These are phyloP conservation scores for Diplodus puntazzo DNA, from an alignment of 2,797 vertebrate genomes.

Conservation along the genomic window DNA sequence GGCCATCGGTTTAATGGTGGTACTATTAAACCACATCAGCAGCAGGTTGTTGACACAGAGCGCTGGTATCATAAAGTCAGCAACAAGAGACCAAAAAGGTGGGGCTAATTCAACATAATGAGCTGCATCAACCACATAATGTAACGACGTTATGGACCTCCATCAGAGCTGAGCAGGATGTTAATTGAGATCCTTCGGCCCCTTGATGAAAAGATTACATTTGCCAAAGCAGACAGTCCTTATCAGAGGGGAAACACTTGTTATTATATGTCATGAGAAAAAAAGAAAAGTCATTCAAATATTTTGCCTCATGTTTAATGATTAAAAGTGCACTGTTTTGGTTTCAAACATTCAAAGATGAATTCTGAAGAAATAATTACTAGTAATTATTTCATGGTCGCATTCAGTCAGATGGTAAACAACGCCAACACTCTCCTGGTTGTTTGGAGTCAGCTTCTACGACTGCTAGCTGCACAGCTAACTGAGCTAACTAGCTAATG, in stretches of 20 bases:
- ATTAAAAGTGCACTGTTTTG: no score
- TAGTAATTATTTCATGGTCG: no score
- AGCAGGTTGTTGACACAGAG: constrained; percentile 8
- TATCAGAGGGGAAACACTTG: constrained; percentile 3
- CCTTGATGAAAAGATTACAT: constrained; percentile 6
- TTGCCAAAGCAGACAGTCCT: neutral
- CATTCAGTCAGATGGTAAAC: no score
- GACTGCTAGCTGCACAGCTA: no score
- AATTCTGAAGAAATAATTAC: no score
- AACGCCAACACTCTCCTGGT: no score
- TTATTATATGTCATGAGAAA: no score
- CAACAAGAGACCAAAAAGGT: constrained; percentile 5
- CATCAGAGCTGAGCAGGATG: constrained; percentile 4
- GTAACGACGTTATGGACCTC: constrained; percentile 12
- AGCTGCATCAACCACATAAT: constrained; percentile 11
- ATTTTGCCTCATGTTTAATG: no score
- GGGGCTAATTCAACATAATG: constrained; percentile 4
- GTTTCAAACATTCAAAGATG: no score
- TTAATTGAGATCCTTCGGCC: constrained; percentile 14
- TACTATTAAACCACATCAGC: neutral
- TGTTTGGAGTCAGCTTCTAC: no score
- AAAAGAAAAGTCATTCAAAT: no score
- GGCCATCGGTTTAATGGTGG: neutral
- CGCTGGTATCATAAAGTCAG: constrained; percentile 3
- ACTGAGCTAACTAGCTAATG: no score